Percentiles rank a stretch among this genome's conserved stretches.
Conservation (phyloP, 1,140 invertebrate genomes). For the Pemphigus obesinymphae region DNA sequence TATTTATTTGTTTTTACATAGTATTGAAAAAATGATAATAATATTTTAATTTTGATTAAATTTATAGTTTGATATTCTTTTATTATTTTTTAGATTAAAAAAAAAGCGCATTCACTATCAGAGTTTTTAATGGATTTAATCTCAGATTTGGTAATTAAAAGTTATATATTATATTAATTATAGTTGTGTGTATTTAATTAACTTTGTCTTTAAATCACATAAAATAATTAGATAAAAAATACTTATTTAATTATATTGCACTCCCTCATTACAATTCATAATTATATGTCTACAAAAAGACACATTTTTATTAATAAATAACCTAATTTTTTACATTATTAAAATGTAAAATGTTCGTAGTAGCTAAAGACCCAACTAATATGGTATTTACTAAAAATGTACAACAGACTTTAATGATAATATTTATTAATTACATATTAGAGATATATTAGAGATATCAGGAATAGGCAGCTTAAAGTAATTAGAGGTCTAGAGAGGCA, state of each 20-base stretch:
- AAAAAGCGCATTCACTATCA: neutral
- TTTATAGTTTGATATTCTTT: neutral
- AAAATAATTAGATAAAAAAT: neutral
- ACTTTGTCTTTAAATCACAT: neutral
- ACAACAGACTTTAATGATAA: too few species aligned
- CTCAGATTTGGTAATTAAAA: neutral
- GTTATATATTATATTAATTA: neutral
- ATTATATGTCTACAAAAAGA: neutral
- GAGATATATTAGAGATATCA: neutral
- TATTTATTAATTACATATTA: neutral
- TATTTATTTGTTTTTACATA: neutral
- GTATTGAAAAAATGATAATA: too few species aligned
- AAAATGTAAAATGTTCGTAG: too few species aligned
- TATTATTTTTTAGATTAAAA: constrained; percentile 10
- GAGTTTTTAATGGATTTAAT: constrained; percentile 1
- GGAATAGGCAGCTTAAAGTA: neutral
- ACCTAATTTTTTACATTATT: neutral
- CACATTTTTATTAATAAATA: neutral
- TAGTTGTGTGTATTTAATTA: neutral
- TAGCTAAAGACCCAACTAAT: neutral
- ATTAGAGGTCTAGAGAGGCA: too few species aligned
- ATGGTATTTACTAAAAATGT: too few species aligned
- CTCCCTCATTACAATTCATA: too few species aligned
- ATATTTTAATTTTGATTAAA: too few species aligned
- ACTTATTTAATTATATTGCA: neutral